Percentiles rank a stretch among this genome's conserved stretches.
Evolutionary conservation across 2,797 vertebrate genomes (phyloP).

Genomic region (Halcyon badia): DNA sequence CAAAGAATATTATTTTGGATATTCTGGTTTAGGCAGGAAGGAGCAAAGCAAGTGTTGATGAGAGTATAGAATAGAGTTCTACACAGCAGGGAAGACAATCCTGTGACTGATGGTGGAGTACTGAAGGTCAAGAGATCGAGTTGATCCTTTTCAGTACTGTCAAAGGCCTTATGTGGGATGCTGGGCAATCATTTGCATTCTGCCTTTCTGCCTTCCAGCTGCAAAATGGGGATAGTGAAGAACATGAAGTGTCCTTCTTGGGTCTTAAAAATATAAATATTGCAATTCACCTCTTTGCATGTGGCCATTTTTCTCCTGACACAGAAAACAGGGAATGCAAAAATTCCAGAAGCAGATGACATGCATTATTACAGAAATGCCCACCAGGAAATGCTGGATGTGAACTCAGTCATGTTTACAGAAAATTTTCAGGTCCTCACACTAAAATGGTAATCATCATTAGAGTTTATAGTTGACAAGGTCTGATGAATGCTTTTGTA

Average conservation of each 20-base stretch:
- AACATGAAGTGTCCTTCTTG: not conserved
- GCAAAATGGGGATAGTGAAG: not conserved
- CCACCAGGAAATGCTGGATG: not conserved
- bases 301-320: not conserved
- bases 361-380: not conserved
- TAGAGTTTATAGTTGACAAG: not conserved
- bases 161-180: not conserved
- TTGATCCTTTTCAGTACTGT: not conserved
- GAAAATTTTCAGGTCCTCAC: not conserved
- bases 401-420: not conserved
- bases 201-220: not conserved
- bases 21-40: not conserved
- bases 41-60: not conserved
- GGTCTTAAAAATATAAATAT: not conserved
- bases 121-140: not conserved
- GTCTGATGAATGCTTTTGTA: not conserved
- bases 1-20: not conserved
- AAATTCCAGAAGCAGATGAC: not conserved
- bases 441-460: not conserved
- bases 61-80: not conserved
- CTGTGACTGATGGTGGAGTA: not conserved
- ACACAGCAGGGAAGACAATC: not conserved
- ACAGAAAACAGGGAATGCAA: not conserved
- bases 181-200: not conserved
- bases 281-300: not conserved